Evolutionary conservation across 2,113 vertebrate species (phyloP).

Genomic region (Etheostoma spectabile): DNA sequence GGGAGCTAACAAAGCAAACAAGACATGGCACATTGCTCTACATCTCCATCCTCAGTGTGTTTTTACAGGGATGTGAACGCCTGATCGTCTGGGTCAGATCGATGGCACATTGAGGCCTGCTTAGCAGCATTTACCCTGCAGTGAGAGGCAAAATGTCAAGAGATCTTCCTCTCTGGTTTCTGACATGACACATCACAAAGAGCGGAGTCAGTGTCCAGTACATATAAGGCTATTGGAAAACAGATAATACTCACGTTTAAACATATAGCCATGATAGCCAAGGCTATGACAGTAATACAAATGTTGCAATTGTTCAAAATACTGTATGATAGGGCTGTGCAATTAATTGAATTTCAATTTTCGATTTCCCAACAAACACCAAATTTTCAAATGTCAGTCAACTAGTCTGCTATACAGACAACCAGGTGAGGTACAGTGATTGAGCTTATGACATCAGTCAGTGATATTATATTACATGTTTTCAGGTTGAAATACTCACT

Average conservation of each 20-base stretch:
- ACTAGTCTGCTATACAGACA: background rate
- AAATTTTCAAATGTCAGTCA: background rate
- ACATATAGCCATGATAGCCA: background rate
- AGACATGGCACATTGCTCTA: conserved; percentile 54
- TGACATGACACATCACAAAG: background rate
- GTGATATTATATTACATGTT: conserved; percentile 1
- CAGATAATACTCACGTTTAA: background rate
- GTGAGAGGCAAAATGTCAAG: conserved; percentile 28
- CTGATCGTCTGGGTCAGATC: conserved; percentile 56
- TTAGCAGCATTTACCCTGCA: conserved; percentile 35
- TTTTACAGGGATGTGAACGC: conserved; percentile 63
- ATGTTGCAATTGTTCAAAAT: too few species aligned
- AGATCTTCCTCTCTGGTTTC: conserved; percentile 19
- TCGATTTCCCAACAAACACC: too few species aligned
- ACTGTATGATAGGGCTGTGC: too few species aligned
- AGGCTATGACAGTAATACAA: background rate
- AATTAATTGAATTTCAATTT: too few species aligned
- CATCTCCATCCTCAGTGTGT: conserved; percentile 52
- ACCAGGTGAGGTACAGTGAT: background rate
- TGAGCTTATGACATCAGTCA: background rate
- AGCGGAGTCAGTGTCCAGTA: too few species aligned
- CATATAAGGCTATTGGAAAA: background rate
- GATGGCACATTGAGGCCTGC: conserved; percentile 34
- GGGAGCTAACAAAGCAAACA: conserved; percentile 76
- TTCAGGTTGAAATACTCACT: background rate